Evolutionary conservation across 2,888 invertebrate species (phyloP).

Genomic region (Tachina lurida): DNA sequence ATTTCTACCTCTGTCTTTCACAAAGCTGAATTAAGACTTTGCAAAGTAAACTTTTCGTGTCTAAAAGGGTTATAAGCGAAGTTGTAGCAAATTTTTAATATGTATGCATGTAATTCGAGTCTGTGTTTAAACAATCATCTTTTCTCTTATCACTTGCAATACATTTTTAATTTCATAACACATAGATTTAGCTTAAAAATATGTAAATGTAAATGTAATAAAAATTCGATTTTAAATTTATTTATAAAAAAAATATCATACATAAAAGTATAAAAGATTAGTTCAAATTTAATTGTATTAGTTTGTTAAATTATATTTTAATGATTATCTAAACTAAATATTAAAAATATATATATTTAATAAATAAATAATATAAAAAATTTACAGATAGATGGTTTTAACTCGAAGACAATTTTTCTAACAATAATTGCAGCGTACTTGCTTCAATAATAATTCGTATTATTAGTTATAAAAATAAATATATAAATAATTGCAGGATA

Average conservation of each 20-base stretch:
- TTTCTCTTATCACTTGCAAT: constrained; percentile 18
- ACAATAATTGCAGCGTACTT: too few species aligned
- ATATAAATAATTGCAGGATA: too few species aligned
- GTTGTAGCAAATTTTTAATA: constrained; percentile 47
- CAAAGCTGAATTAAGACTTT: too few species aligned
- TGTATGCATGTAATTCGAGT: constrained; percentile 14
- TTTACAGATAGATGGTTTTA: constrained; percentile 16
- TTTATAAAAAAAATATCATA: constrained; percentile 44
- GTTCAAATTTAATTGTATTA: constrained; percentile 70
- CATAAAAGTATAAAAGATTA: constrained; percentile 57
- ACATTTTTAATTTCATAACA: constrained; percentile 18
- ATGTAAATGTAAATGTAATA: constrained; percentile 46
- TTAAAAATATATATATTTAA: constrained; percentile 65
- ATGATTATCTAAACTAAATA: constrained; percentile 67
- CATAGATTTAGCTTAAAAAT: constrained; percentile 26
- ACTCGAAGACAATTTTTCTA: not conserved
- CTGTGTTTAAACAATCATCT: too few species aligned
- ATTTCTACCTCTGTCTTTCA: too few species aligned
- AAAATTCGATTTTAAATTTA: constrained; percentile 57
- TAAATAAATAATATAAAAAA: constrained; percentile 63
- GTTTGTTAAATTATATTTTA: constrained; percentile 71
- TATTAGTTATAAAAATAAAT: too few species aligned
- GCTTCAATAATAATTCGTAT: too few species aligned
- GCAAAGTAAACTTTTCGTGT: too few species aligned
- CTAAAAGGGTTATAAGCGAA: too few species aligned